Evolutionary conservation across 2,113 vertebrate genomes (phyloP).

Genomic region (Trematocara variabile): DNA sequence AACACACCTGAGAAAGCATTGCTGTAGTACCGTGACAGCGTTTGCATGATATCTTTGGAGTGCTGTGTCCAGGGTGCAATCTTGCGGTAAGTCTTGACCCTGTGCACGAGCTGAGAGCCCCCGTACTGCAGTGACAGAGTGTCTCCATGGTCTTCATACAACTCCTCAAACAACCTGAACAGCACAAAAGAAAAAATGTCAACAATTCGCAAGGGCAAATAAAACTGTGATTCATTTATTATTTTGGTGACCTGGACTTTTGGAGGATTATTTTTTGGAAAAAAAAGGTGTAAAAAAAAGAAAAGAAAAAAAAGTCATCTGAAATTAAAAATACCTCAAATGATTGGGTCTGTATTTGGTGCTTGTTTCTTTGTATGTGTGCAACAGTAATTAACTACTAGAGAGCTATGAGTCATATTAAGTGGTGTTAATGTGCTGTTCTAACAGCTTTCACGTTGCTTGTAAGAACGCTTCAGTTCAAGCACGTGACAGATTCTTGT

Average conservation of each 20-base stretch:
- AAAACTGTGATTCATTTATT: neutral
- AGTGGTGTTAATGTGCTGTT: neutral
- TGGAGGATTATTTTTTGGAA: accelerated
- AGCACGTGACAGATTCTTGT: neutral
- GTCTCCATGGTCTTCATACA: slow-evolving; percentile 98
- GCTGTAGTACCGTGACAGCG: slow-evolving; percentile 93
- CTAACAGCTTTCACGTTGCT: neutral
- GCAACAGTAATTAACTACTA: neutral
- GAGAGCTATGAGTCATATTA: neutral
- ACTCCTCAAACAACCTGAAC: slow-evolving; percentile 92
- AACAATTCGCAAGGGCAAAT: neutral
- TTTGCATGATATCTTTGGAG: slow-evolving; percentile 98
- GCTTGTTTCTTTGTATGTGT: neutral
- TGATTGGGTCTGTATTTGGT: neutral
- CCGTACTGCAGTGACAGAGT: slow-evolving; percentile 94
- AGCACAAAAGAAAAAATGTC: neutral
- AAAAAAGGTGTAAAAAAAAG: neutral
- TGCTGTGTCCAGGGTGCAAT: slow-evolving; percentile 98
- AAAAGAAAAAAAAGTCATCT: neutral
- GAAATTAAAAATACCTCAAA: neutral
- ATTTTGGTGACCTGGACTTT: neutral
- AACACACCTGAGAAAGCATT: slow-evolving; percentile 93
- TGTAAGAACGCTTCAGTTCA: neutral
- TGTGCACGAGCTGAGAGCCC: slow-evolving; percentile 95
- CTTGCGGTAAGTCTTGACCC: slow-evolving; percentile 97